Conservation (phyloP, 2,797 vertebrate species). For the Halcyon badia region DNA sequence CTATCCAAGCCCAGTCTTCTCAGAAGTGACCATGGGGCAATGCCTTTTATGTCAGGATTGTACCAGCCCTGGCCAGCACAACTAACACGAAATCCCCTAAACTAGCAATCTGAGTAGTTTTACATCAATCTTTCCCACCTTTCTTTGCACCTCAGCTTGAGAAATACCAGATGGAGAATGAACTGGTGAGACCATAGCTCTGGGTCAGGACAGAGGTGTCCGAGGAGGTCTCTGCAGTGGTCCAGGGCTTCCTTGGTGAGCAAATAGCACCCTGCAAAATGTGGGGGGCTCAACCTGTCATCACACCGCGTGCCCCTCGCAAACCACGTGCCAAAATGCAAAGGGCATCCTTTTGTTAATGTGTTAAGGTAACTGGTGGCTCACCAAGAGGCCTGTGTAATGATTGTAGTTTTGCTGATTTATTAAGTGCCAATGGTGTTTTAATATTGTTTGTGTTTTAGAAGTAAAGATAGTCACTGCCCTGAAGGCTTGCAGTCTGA, state of each 20-base stretch:
- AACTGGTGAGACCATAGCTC: background rate
- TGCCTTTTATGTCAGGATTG: background rate
- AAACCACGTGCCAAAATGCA: background rate
- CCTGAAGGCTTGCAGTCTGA: constrained; percentile 59
- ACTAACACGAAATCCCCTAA: background rate
- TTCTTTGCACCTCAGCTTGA: background rate
- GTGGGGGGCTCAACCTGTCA: rapidly evolving
- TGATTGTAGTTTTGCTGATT: constrained; percentile 57
- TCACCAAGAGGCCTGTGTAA: constrained; percentile 18
- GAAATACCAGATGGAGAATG: background rate
- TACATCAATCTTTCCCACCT: background rate
- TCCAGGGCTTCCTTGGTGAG: background rate
- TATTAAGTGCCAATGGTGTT: constrained; percentile 70
- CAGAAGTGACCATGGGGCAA: background rate
- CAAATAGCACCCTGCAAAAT: background rate
- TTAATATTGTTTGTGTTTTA: constrained; percentile 69
- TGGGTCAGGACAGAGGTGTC: background rate
- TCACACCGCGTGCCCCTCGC: rapidly evolving
- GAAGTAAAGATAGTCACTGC: constrained; percentile 66
- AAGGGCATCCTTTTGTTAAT: background rate
- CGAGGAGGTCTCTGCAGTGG: background rate
- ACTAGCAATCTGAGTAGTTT: background rate
- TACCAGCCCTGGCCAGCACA: background rate
- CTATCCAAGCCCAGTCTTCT: background rate
- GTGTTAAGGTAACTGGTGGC: background rate